A percentile compares a stretch with the other conserved stretches of the same genome.
Evolutionary conservation across 2,797 vertebrate genomes (phyloP).

Genomic region (Streptopelia turtur): DNA sequence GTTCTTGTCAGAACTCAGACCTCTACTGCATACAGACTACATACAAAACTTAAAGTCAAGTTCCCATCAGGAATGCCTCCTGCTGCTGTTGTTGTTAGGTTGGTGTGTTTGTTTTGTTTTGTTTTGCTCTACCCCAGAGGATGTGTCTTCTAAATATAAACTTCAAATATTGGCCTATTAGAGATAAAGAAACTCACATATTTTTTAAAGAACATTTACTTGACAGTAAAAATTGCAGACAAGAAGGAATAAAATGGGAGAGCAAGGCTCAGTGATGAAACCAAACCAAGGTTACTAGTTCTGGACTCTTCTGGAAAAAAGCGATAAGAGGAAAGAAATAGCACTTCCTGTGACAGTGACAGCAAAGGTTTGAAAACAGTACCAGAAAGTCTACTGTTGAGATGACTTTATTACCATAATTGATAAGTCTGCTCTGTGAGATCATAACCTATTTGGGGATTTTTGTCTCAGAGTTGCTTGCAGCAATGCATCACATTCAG

Average conservation of each 20-base stretch:
- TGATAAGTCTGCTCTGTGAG: not conserved
- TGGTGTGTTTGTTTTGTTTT: too few relatives aligned
- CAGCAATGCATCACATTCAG: not conserved
- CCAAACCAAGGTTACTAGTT: not conserved
- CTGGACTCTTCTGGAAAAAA: not conserved
- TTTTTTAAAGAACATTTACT: not conserved
- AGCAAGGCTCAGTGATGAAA: not conserved
- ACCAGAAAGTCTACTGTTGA: not conserved
- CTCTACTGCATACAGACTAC: not conserved
- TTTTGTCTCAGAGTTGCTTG: slow-evolving; percentile 19
- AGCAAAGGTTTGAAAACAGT: not conserved
- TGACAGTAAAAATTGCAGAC: not conserved
- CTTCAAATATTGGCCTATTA: not conserved
- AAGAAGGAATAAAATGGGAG: not conserved
- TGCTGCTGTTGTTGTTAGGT: not conserved
- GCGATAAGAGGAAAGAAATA: not conserved
- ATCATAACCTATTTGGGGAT: not conserved
- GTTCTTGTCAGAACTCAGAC: not conserved
- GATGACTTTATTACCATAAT: not conserved
- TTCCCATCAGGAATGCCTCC: not conserved
- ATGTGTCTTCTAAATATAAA: not conserved
- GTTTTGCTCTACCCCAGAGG: not conserved
- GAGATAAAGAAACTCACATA: not conserved
- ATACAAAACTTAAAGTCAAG: not conserved
- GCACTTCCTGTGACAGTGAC: not conserved